Evolutionary conservation across 1,140 invertebrate species (phyloP), one percentile per base, ranked within the genome.

Genomic region (Eueides isabella): DNA sequence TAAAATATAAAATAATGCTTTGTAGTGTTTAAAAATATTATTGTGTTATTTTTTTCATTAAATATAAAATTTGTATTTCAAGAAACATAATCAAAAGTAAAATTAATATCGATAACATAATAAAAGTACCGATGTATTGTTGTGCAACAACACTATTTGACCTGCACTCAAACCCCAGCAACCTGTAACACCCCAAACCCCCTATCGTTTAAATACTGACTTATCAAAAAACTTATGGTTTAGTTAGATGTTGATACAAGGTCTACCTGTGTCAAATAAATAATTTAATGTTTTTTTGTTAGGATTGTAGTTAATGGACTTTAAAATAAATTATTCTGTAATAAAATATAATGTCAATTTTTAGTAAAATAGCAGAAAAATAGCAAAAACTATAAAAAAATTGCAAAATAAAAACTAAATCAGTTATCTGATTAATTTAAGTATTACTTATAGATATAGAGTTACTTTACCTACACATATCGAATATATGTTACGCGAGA

Each of bases 211-310:
- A 89, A 91, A 91, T 86, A 91, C 87, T 88, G 90, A 89, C 89
- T 92, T 92, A 92, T 92, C 91, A 92, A 91, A 92, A 92, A 92
- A 92, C 91, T 92, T 92, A 92, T 88, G 90, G 89, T 92, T 88
- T 87, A 89, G 84, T 92, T 90, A 79, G 83, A 85, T 82, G 77
- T 81, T 78, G 84, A 85, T 84, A 89, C 82, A 89, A 88, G 82
- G 89, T 90, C 85, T 77, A 67, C 83, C 79, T 84, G 80, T 78
- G 71, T 84, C 76, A 83, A 71, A 80, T 78, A 82, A 71, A 80
- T 30, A 55, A 61, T 29, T 48, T n/a, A 29, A 30, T 48, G 26
- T 26, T 55, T 12, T 48, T 44, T 44, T 55, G 12, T 11, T 26
- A 55, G 6, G 9, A 7, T 55, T 23, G 11, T 11, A 23, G 44